Evolutionary conservation across 2,888 invertebrate species (phyloP).

Genomic region (Strigamia transsilvanica): DNA sequence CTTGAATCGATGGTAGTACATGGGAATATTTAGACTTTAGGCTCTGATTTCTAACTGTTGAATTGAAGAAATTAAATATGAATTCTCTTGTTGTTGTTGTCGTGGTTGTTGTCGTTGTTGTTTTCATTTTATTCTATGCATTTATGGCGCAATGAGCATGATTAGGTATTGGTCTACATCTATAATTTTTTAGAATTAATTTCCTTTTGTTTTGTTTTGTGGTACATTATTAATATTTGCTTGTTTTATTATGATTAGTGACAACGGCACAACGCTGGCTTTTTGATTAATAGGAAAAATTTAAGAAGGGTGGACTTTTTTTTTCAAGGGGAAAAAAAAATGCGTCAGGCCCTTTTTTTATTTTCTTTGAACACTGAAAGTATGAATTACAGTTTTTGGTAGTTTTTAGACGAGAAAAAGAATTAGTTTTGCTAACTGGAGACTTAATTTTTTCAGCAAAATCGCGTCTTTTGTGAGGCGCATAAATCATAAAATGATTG

Average conservation of each 20-base stretch:
- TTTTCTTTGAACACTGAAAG: conserved; percentile 14
- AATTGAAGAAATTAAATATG: not conserved
- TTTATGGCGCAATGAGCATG: conserved; percentile 12
- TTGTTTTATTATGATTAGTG: conserved; percentile 26
- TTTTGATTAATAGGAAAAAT: conserved; percentile 7
- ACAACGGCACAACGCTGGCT: conserved; percentile 20
- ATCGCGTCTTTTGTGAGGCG: conserved; percentile 21
- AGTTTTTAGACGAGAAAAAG: not conserved
- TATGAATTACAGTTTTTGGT: not conserved
- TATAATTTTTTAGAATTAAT: not conserved
- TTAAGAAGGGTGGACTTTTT: not conserved
- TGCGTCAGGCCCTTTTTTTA: conserved; percentile 18
- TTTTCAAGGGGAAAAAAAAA: not conserved
- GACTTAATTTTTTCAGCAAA: conserved; percentile 30
- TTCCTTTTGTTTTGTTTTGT: not conserved
- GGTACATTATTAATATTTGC: not conserved
- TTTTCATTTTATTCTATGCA: not conserved
- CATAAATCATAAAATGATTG: conserved; percentile 23
- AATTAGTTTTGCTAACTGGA: conserved; percentile 12
- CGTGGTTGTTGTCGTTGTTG: too few species aligned
- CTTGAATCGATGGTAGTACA: not conserved
- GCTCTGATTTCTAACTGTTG: not conserved
- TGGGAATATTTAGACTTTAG: not conserved
- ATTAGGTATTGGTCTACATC: not conserved
- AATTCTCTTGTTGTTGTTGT: not conserved